Evolutionary conservation across 1,140 invertebrate genomes (phyloP).

Genomic region (Batillaria attramentaria): DNA sequence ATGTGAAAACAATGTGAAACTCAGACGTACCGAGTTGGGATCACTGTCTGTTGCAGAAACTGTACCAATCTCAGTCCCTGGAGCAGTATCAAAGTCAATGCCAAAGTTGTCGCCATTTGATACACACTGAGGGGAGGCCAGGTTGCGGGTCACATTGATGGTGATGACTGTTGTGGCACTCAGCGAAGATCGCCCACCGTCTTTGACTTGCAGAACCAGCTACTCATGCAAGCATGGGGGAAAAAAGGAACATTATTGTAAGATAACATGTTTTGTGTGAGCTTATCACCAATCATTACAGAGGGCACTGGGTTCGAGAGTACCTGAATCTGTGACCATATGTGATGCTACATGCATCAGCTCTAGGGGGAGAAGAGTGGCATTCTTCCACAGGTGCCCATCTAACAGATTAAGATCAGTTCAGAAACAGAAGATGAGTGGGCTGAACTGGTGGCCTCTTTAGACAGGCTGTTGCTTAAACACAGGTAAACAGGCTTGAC

Average conservation of each 20-base stretch:
- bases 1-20: neutral
- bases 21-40: neutral
- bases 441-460: neutral
- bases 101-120: slow-evolving; percentile 6
- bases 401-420: neutral
- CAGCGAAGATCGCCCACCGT: slow-evolving; percentile 48
- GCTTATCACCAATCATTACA: too few species aligned
- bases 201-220: slow-evolving; percentile 48
- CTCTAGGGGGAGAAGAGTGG: too few species aligned
- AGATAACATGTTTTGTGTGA: too few species aligned
- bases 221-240: slow-evolving; percentile 3
- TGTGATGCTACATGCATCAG: too few species aligned
- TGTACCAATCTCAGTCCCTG: neutral
- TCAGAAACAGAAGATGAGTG: neutral
- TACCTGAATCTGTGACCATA: too few species aligned
- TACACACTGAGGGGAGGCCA: slow-evolving; percentile 80
- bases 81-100: slow-evolving; percentile 28
- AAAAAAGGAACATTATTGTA: too few species aligned
- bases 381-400: neutral
- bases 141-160: slow-evolving; percentile 63
- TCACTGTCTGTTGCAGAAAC: slow-evolving; percentile 16
- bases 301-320: too few species aligned
- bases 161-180: slow-evolving; percentile 44
- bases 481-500: too few species aligned
- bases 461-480: neutral